Evolutionary conservation across 2,797 vertebrate species (phyloP).

Genomic region (Fratercula arctica): DNA sequence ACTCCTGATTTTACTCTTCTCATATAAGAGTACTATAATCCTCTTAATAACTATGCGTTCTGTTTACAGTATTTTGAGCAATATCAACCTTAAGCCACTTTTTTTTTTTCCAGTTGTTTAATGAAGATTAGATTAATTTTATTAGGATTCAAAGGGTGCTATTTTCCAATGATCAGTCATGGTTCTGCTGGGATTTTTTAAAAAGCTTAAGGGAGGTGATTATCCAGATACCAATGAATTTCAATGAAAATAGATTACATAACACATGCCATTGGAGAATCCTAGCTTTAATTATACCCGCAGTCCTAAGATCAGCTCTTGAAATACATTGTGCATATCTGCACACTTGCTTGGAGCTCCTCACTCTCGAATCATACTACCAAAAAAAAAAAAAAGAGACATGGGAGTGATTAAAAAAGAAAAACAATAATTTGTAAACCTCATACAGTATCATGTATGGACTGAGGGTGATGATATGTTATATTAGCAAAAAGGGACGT

Average conservation of each 20-base stretch:
- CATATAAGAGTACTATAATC: slow-evolving; percentile 32
- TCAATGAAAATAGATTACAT: not conserved
- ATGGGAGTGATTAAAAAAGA: not conserved
- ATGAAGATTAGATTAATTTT: slow-evolving; percentile 36
- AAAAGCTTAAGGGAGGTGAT: not conserved
- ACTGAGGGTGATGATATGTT: not conserved
- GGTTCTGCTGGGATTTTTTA: not conserved
- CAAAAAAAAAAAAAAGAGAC: not conserved
- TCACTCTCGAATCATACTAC: not conserved
- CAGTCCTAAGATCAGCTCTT: not conserved
- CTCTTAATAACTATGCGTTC: slow-evolving; percentile 18
- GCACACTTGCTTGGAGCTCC: not conserved
- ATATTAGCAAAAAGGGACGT: not conserved
- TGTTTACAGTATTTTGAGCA: slow-evolving; percentile 34
- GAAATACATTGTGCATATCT: not conserved
- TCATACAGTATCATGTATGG: rapidly evolving
- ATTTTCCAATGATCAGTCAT: not conserved
- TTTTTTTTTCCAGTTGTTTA: not conserved
- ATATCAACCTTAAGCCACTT: not conserved
- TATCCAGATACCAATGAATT: slow-evolving; percentile 2
- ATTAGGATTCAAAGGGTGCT: not conserved
- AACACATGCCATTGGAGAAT: not conserved
- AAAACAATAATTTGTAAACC: not conserved
- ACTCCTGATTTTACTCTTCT: not conserved
- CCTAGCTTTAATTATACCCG: not conserved